phyloP scores from a whole-genome alignment of 2,113 vertebrate genomes.

The Redunca redunca region DNA sequence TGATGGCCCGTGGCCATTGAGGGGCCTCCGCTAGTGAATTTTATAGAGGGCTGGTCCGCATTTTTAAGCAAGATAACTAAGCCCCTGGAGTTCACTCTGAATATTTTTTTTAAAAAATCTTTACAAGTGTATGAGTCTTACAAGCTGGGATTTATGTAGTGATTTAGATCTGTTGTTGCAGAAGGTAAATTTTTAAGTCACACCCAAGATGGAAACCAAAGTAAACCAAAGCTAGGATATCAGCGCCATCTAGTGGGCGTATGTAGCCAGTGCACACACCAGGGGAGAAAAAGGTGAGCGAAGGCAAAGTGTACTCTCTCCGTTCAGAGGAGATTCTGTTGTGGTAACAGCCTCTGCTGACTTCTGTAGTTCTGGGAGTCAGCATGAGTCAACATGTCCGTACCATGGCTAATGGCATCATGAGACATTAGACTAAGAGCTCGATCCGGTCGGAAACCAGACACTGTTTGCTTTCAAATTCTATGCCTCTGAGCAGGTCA shows the following conservation, averaged over 20 bases:
- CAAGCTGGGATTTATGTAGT: slow-evolving; percentile 18
- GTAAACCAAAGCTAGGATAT: slow-evolving; percentile 16
- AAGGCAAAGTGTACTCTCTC: accelerated
- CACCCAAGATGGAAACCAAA: neutral
- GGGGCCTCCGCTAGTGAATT: neutral
- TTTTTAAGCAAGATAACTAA: slow-evolving; percentile 55
- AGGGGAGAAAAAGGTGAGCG: neutral
- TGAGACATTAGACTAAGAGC: neutral
- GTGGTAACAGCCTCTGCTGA: neutral
- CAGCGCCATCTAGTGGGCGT: slow-evolving; percentile 70
- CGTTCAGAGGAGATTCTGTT: neutral
- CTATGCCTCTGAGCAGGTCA: neutral
- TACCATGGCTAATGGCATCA: neutral
- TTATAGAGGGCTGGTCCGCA: neutral
- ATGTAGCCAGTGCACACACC: neutral
- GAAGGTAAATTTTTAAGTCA: slow-evolving; percentile 33
- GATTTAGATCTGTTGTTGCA: slow-evolving; percentile 20
- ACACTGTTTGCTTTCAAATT: neutral
- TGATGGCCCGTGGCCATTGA: neutral
- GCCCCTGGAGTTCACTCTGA: slow-evolving; percentile 12
- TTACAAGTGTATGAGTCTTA: slow-evolving; percentile 11
- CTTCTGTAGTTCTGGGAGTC: neutral
- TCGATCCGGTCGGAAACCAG: neutral
- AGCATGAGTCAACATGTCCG: accelerated
- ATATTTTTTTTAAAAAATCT: neutral